Base-by-base conservation (phyloP, 35 echinoderm and acorn worm genomes). In the Acanthaster planci region DNA sequence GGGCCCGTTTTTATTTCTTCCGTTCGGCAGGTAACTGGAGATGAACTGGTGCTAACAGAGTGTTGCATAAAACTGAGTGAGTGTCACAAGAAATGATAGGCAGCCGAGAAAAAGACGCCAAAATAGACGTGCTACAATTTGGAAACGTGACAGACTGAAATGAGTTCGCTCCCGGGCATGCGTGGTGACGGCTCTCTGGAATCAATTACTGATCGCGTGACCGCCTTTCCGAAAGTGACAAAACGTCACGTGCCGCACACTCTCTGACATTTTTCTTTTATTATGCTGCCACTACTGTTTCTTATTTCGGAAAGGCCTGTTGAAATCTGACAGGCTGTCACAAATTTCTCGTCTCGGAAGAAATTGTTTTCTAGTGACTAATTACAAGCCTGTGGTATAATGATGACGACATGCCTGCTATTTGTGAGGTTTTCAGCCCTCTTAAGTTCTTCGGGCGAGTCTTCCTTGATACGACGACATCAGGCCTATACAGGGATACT, bases 251-350 rank as follows among this genome's bases (percentile, higher is more conserved):
- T 72, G 64, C 64, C 34, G 64, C 26, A 2, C 8, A 31, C 8
- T 72, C 26, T 34, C 64, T 72, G 64, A 31, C 34, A 72, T 31
- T 34, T 72, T 72, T 72, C 14, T 31, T 72, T 72, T 72, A 27
- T 31, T 14, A 31, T 30, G 26, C 64, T 72, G n/a, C 7, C 64
- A 72, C 1, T 36, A 72, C 42, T 47, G 42, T 47, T 47, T 47
- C 42, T 47, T 47, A 47, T 47, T 47, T 47, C 12, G 42, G 42
- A 12, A n/a, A 47, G 42, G 42, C 42, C 42, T 47, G 42, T 47
- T 47, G 42, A 47, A 47, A 47, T 47, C 42, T 72, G 64, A 72
- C 64, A 72, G 64, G 64, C 18, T 72, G 64, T 72, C 64, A 72
- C 14, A 14, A 23, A 72, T 31, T 72, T 36, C 34, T 9, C 23